Evolutionary conservation across 2,113 vertebrate species (phyloP).

Genomic region (Cyrtonyx montezumae): DNA sequence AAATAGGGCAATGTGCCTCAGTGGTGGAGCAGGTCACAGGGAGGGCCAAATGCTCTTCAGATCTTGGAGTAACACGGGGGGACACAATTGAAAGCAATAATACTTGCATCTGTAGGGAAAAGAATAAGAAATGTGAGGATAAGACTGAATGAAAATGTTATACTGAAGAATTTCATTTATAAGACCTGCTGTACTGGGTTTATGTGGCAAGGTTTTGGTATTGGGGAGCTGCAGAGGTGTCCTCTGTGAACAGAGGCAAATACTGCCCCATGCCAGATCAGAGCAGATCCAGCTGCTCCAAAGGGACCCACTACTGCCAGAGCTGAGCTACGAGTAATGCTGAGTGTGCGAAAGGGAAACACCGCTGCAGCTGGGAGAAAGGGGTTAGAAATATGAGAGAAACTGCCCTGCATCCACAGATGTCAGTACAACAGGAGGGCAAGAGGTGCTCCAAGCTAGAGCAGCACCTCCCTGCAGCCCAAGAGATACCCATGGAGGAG

Average conservation of each 20-base stretch:
- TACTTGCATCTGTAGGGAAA: constrained; percentile 35
- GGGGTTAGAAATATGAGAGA: too few relatives aligned
- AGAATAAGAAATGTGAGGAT: background rate
- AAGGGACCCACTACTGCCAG: background rate
- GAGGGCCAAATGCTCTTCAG: constrained; percentile 49
- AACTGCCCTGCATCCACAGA: background rate
- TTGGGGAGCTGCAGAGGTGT: background rate
- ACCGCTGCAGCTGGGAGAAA: too few relatives aligned
- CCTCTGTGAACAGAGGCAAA: too few relatives aligned
- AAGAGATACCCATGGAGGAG: background rate
- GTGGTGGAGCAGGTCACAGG: constrained; percentile 59
- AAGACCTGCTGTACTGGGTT: background rate
- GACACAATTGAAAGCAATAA: constrained; percentile 42
- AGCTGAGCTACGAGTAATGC: background rate
- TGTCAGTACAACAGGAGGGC: background rate
- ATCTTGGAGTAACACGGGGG: constrained; percentile 42
- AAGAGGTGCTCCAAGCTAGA: background rate
- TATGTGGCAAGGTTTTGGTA: background rate
- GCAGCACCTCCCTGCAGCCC: background rate
- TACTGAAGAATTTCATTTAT: background rate
- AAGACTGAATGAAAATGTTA: background rate
- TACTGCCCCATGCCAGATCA: background rate
- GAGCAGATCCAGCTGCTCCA: background rate
- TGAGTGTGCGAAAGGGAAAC: too few relatives aligned
- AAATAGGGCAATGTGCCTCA: constrained; percentile 54